Conservation (phyloP, 2,797 vertebrate species). For the Pagetopsis macropterus region DNA sequence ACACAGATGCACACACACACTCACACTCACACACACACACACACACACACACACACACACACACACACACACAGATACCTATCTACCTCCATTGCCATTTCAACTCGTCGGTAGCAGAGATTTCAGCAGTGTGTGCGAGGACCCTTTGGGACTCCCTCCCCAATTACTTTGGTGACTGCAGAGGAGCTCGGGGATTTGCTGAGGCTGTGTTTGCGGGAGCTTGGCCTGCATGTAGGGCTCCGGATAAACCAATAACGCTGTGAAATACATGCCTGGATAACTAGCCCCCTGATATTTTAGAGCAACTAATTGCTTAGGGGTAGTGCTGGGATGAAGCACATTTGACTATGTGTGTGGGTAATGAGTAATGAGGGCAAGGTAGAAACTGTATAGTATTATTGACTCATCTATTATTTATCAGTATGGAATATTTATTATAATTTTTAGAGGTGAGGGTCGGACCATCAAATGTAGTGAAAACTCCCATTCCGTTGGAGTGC, state of each 20-base stretch:
- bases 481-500: constrained; percentile 16
- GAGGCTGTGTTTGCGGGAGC: constrained; percentile 66
- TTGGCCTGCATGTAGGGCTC: constrained; percentile 62
- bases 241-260: constrained; percentile 77
- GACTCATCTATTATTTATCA: constrained; percentile 76
- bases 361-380: constrained; percentile 73
- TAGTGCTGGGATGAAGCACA: constrained; percentile 63
- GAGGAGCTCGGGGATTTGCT: constrained; percentile 73
- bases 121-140: constrained; percentile 59
- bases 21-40: constrained; percentile 18
- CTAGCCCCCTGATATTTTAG: constrained; percentile 75
- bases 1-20: constrained; percentile 14
- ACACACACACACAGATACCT: constrained; percentile 36
- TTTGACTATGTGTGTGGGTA: constrained; percentile 66
- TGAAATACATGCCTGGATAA: constrained; percentile 76
- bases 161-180: constrained; percentile 80
- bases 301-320: constrained; percentile 75
- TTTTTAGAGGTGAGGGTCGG: constrained; percentile 41
- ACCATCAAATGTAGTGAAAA: constrained; percentile 33
- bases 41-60: constrained; percentile 17
- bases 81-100: constrained; percentile 71
- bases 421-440: constrained; percentile 65
- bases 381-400: constrained; percentile 72
- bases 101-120: constrained; percentile 63
- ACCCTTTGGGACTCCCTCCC: constrained; percentile 80